These are phyloP conservation scores for Ancistrus triradiatus DNA, from an alignment of 2,113 vertebrate species.

Conservation along the genomic window DNA sequence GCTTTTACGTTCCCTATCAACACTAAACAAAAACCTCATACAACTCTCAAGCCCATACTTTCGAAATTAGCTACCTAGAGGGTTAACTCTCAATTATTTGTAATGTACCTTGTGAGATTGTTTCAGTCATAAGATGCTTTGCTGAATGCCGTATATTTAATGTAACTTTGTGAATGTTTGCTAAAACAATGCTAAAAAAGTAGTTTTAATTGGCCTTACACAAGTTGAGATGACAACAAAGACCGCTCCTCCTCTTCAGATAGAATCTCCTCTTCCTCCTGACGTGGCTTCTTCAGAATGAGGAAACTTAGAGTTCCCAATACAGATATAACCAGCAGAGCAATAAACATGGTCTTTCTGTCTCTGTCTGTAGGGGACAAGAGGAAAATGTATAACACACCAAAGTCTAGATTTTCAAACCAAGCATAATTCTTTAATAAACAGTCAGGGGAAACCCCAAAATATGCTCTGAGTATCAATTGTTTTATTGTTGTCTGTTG, in stretches of 20 bases:
- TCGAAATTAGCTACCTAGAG: no score
- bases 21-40: no score
- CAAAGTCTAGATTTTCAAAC: background rate
- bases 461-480: no score
- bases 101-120: no score
- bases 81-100: no score
- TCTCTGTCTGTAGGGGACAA: constrained; percentile 72
- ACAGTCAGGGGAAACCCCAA: no score
- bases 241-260: constrained; percentile 70
- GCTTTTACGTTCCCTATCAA: no score
- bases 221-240: constrained; percentile 56
- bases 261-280: constrained; percentile 62
- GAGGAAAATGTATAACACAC: constrained; percentile 32
- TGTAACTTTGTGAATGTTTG: no score
- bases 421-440: background rate
- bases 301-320: constrained; percentile 91
- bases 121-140: no score
- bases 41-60: no score
- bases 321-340: constrained; percentile 82
- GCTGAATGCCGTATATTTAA: no score
- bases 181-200: background rate
- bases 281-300: constrained; percentile 71
- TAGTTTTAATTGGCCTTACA: constrained; percentile 50
- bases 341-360: constrained; percentile 84
- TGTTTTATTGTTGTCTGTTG: no score